Conservation (phyloP, 2,888 invertebrate genomes). For the Lingula anatina region DNA sequence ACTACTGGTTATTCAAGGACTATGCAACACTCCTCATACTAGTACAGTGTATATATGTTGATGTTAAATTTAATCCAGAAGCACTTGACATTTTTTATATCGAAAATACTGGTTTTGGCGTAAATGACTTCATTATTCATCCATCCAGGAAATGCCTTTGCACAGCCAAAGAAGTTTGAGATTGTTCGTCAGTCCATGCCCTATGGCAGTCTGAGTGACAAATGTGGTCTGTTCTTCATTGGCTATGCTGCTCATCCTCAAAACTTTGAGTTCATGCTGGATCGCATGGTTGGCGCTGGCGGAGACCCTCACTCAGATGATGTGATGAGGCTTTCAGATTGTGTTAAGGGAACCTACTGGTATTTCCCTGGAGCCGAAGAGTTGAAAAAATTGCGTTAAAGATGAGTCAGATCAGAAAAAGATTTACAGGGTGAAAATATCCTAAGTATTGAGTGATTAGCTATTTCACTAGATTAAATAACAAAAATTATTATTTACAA, state of each 20-base stretch:
- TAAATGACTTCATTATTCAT: no score
- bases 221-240: constrained; percentile 50
- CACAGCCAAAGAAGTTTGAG: constrained; percentile 40
- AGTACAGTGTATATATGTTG: no score
- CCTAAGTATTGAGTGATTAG: no score
- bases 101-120: no score
- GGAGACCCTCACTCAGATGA: constrained; percentile 39
- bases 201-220: constrained; percentile 38
- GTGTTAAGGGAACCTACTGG: constrained; percentile 49
- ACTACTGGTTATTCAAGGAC: no score
- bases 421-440: no score
- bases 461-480: no score
- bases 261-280: constrained; percentile 49
- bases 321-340: constrained; percentile 44
- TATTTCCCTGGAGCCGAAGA: constrained; percentile 48
- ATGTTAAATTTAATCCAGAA: no score
- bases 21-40: no score
- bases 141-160: constrained; percentile 30
- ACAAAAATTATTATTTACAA: no score
- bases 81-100: no score
- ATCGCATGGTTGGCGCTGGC: constrained; percentile 49
- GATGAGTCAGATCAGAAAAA: background rate
- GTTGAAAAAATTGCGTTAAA: constrained; percentile 25
- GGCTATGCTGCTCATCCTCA: constrained; percentile 44
- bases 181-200: constrained; percentile 52